Conservation (phyloP, 2,888 invertebrate genomes). For the Lamellibrachia satsuma region DNA sequence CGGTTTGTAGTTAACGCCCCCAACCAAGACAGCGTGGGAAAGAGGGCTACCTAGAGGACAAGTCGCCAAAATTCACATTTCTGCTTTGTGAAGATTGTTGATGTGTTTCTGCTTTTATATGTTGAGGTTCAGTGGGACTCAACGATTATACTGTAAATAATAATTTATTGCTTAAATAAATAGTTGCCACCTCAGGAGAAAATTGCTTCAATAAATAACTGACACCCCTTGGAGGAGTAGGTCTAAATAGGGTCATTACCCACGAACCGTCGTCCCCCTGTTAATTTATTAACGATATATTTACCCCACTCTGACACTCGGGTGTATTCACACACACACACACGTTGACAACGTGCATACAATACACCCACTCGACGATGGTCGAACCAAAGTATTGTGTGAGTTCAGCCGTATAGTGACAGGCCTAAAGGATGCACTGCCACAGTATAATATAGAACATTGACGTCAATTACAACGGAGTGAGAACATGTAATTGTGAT, state of each 20-base stretch:
- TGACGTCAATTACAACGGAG: not conserved
- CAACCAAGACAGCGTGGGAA: not conserved
- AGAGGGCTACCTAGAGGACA: not conserved
- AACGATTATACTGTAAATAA: not conserved
- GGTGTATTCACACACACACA: not conserved
- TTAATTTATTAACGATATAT: not conserved
- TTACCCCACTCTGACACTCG: not conserved
- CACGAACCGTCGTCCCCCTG: not conserved
- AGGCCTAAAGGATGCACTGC: not conserved
- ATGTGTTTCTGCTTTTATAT: not conserved
- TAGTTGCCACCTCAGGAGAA: not conserved
- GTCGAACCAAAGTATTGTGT: not conserved
- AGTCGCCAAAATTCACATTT: not conserved
- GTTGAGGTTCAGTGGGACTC: not conserved
- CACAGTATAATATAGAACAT: not conserved
- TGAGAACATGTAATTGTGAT: no score
- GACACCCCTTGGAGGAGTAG: not conserved
- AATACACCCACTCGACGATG: not conserved
- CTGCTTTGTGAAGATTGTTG: not conserved
- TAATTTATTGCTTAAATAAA: not conserved
- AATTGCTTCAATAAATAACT: not conserved
- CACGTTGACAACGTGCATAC: not conserved
- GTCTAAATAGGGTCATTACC: not conserved
- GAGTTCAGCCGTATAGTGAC: not conserved
- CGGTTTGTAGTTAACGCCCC: not conserved